Conservation (phyloP, 2,797 vertebrate species). For the Crocodylus rhombifer region DNA sequence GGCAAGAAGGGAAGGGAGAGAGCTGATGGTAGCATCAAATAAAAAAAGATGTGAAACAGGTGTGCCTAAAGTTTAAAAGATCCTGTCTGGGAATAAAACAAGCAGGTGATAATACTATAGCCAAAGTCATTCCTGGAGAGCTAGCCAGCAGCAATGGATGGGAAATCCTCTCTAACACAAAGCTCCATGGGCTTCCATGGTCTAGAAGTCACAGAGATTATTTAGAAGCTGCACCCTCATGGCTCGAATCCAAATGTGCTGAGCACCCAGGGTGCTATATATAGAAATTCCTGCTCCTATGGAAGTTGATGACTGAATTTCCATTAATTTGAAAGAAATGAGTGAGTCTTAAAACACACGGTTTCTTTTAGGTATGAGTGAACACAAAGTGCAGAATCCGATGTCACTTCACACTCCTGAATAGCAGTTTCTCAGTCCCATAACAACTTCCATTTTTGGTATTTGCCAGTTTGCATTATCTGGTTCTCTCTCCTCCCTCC, state of each 20-base stretch:
- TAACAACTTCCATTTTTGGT: no score
- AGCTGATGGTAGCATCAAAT: neutral
- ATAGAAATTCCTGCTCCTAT: accelerated
- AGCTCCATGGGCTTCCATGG: accelerated
- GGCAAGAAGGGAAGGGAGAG: constrained; percentile 12
- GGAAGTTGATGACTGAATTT: neutral
- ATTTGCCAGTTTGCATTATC: no score
- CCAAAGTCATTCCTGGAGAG: neutral
- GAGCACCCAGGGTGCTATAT: no score
- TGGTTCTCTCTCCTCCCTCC: no score
- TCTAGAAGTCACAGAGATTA: no score
- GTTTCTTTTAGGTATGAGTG: neutral
- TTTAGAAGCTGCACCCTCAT: no score
- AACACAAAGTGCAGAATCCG: neutral
- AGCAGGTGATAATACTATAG: neutral
- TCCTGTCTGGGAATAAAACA: constrained; percentile 4
- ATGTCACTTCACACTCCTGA: no score
- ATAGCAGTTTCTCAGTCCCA: no score
- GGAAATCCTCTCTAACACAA: neutral
- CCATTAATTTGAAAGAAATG: accelerated
- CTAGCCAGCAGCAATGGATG: neutral
- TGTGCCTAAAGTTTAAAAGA: neutral
- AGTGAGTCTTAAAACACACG: neutral
- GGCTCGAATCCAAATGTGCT: no score
- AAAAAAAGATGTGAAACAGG: constrained; percentile 34